These are phyloP conservation scores for Chloroclystis v-ata DNA, from an alignment of 2,888 invertebrate genomes.

Conservation along the genomic window DNA sequence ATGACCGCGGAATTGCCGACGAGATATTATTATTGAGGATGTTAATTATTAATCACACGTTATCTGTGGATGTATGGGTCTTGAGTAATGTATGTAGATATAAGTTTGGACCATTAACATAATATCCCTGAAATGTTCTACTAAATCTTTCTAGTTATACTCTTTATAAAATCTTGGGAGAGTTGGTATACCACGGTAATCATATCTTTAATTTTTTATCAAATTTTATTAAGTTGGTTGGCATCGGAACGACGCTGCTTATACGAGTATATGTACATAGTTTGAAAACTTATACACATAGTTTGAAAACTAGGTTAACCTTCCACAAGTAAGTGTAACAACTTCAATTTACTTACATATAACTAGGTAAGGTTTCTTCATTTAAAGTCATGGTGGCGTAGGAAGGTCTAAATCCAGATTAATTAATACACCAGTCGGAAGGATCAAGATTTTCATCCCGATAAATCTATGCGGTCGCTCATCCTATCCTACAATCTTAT, in stretches of 20 bases:
- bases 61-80: neutral
- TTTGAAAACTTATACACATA: too few relatives aligned
- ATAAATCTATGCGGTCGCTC: conserved; percentile 36
- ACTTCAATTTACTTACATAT: conserved; percentile 4
- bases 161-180: too few relatives aligned
- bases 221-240: too few relatives aligned
- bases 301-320: conserved; percentile 3
- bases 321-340: neutral
- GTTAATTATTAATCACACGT: conserved; percentile 2
- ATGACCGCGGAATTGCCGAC: conserved; percentile 3
- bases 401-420: conserved; percentile 54
- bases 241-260: too few relatives aligned
- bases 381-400: conserved; percentile 52
- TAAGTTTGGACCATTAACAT: too few relatives aligned
- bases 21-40: conserved; percentile 6
- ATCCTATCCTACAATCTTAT: conserved; percentile 9
- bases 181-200: too few relatives aligned
- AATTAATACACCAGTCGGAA: conserved; percentile 53
- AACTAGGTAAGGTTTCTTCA: conserved; percentile 25
- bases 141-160: too few relatives aligned
- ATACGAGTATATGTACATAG: too few relatives aligned
- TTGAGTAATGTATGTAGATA: conserved; percentile 1
- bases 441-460: conserved; percentile 47
- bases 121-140: too few relatives aligned
- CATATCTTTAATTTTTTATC: too few relatives aligned